Conservation (phyloP, 2,113 vertebrate species). For the Oplegnathus fasciatus region DNA sequence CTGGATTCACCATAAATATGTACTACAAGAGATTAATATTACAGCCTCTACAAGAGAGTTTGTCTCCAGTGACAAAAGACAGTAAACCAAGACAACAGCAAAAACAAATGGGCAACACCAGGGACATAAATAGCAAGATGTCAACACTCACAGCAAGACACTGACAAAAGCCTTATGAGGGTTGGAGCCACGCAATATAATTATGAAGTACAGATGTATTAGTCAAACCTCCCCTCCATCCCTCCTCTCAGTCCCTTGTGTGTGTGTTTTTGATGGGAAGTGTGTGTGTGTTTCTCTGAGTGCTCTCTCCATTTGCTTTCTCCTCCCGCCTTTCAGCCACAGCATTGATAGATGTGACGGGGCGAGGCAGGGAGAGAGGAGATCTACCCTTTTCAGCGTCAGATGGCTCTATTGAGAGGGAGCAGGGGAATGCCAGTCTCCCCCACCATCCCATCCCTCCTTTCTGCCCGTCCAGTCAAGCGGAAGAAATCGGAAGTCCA, state of each 20-base stretch:
- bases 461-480: conserved; percentile 63
- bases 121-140: conserved; percentile 65
- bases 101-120: conserved; percentile 59
- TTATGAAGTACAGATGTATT: conserved; percentile 75
- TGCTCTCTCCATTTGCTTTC: conserved; percentile 52
- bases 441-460: conserved; percentile 25
- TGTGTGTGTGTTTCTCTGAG: conserved; percentile 28
- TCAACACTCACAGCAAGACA: conserved; percentile 67
- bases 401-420: conserved; percentile 58
- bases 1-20: conserved; percentile 35
- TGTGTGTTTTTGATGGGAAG: conserved; percentile 25
- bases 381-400: conserved; percentile 64
- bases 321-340: conserved; percentile 51
- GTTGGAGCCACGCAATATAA: conserved; percentile 48
- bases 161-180: conserved; percentile 61
- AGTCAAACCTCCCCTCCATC: conserved; percentile 52
- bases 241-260: conserved; percentile 18
- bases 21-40: conserved; percentile 55
- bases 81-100: conserved; percentile 54
- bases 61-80: conserved; percentile 61
- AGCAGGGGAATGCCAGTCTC: conserved; percentile 42
- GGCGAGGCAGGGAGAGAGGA: conserved; percentile 47
- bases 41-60: conserved; percentile 50
- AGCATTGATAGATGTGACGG: conserved; percentile 67
- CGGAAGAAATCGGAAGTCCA: conserved; percentile 70